Evolutionary conservation across 2,113 vertebrate species (phyloP).

Genomic region (Todiramphus chloris): DNA sequence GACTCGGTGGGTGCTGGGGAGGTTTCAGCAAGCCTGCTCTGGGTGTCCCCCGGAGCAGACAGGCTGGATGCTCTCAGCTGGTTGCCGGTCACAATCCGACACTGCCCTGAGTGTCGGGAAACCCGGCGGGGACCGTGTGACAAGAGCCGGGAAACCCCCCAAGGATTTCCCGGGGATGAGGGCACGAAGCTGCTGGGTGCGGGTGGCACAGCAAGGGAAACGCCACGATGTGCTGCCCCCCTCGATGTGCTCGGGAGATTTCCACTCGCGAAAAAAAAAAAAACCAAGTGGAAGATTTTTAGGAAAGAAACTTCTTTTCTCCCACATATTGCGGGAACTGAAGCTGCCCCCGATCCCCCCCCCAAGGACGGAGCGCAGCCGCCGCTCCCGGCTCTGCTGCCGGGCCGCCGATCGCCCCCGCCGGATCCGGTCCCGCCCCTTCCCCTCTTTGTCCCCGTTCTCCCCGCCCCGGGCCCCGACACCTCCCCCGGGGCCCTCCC

Average conservation of each 20-base stretch:
- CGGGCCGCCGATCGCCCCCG: neutral
- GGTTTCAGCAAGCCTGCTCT: accelerated
- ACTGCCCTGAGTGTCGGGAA: accelerated
- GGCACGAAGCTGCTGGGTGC: neutral
- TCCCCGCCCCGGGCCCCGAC: neutral
- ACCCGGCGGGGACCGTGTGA: accelerated
- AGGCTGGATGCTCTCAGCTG: neutral
- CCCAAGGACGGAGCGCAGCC: neutral
- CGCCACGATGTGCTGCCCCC: too few species aligned
- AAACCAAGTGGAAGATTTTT: neutral
- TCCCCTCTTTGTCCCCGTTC: neutral
- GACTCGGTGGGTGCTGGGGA: accelerated
- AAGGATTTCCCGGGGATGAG: accelerated
- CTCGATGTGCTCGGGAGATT: neutral
- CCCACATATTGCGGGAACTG: too few species aligned
- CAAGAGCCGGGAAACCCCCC: neutral
- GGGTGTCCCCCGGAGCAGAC: neutral
- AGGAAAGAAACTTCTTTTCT: neutral
- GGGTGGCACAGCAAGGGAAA: neutral
- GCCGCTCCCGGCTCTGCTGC: neutral
- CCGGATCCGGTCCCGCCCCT: neutral
- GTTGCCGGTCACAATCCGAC: accelerated
- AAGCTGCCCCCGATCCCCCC: neutral
- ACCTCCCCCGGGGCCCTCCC: neutral
- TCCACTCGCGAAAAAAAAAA: neutral